Base-by-base conservation (phyloP, 2,888 invertebrate genomes). In the Cenopis cana region DNA sequence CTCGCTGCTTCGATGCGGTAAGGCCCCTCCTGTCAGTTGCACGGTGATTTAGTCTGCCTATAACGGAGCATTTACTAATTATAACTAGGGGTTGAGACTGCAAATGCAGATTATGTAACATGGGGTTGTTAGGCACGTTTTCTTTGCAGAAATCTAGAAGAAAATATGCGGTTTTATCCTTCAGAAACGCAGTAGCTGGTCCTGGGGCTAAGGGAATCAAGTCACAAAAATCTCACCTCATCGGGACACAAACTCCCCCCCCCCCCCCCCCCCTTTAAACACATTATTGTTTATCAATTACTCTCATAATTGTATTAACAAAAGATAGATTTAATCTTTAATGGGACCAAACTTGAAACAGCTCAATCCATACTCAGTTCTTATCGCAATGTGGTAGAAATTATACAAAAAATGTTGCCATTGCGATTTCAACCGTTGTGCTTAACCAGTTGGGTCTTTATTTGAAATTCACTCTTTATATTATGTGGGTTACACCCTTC, bases 291-390 rank as follows among this genome's bases (percentile, higher is more conserved):
- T 24, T 33, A 61, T 49, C 46, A 49, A 46, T 49, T 41, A 49
- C 17, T 29, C 17, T 29, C 36, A 50, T 12, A 62, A 62, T 50
- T 68, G 12, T 50, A 41, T 20, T 17, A 41, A 41, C 52, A 60
- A 60, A 68, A 24, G 59, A 10, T 17, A 59, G 29, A 60, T 52
- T 52, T 54, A 41, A 52, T 60, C 60, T 20, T 11, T n/a, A 52
- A n/a, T 50, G 17, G 52, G 41, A 55, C 50, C 38, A 52, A 68
- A 59, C 41, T 62, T 61, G 54, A 54, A 61, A 68, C 49, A 50
- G 36, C 60, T 68, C 10, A 55, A 68, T 68, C 55, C 20, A 46
- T 55, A 55, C 18, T 11, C 12, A 36, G 29, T 2, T 46, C 46
- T 6, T n/a, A 46, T n/a, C 46, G n/a, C 41, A 46, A 46, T n/a